Evolutionary conservation across 2,113 vertebrate genomes (phyloP).

Genomic region (Myodes glareolus): DNA sequence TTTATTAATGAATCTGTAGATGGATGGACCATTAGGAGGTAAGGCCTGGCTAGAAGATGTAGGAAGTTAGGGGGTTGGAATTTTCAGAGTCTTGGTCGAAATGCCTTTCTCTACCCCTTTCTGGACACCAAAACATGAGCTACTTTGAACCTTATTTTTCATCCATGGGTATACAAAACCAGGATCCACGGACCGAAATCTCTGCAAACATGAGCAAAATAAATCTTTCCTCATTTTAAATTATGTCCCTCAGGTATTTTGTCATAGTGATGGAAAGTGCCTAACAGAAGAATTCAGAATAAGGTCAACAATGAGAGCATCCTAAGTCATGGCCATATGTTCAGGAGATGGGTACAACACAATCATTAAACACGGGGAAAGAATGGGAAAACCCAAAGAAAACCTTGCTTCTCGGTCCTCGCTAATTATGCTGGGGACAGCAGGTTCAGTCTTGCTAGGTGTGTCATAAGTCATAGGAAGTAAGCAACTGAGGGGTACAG

Average conservation of each 20-base stretch:
- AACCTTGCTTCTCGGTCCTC: not conserved
- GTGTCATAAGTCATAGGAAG: not conserved
- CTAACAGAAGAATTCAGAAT: not conserved
- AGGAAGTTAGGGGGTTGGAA: too few relatives aligned
- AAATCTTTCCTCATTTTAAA: not conserved
- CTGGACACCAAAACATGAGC: not conserved
- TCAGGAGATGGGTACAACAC: not conserved
- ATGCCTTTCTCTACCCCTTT: not conserved
- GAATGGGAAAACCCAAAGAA: not conserved
- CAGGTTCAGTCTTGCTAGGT: not conserved
- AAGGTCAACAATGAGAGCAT: accelerated
- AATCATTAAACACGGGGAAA: not conserved
- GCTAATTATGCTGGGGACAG: not conserved
- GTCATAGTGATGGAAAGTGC: not conserved
- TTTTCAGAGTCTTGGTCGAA: not conserved
- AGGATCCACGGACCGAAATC: not conserved
- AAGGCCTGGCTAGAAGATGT: too few relatives aligned
- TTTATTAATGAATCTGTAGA: too few relatives aligned
- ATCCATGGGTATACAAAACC: not conserved
- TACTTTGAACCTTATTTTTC: not conserved
- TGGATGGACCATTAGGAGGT: not conserved
- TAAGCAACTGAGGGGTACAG: not conserved
- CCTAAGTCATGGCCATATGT: not conserved
- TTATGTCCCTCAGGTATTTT: not conserved
- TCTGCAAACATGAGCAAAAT: not conserved